Evolutionary conservation across 2,797 vertebrate species (phyloP).

Genomic region (Paguma larvata): DNA sequence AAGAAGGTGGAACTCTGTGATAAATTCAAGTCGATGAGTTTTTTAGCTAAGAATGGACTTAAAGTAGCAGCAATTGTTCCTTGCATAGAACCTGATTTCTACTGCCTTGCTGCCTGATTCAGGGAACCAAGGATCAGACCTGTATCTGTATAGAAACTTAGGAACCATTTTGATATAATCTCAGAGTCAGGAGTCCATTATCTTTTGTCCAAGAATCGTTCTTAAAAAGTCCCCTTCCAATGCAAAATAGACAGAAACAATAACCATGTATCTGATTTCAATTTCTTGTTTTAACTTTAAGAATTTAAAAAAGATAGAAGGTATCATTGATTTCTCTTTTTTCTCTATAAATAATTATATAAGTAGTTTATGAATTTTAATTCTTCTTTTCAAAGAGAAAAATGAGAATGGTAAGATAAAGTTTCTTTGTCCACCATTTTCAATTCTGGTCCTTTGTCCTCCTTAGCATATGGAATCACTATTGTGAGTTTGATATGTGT

Average conservation of each 20-base stretch:
- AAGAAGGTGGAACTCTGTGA: background rate
- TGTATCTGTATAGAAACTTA: background rate
- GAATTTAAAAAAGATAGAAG: background rate
- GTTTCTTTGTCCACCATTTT: background rate
- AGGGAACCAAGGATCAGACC: background rate
- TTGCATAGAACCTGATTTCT: background rate
- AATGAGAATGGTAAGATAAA: slow-evolving; percentile 1
- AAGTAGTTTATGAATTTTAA: slow-evolving; percentile 49
- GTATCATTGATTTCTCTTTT: background rate
- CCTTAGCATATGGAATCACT: background rate
- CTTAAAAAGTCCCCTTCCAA: slow-evolving; percentile 1
- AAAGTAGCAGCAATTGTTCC: background rate
- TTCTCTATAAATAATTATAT: background rate
- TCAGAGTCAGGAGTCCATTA: background rate
- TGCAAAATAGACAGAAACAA: background rate
- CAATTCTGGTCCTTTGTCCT: background rate
- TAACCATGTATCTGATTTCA: background rate
- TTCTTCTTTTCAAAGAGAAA: slow-evolving; percentile 44
- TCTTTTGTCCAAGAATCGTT: background rate
- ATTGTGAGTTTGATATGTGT: background rate
- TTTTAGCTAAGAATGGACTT: background rate
- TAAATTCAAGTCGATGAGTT: background rate
- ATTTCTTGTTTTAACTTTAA: background rate
- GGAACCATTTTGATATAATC: background rate
- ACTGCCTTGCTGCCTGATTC: background rate